A percentile compares a stretch with the other conserved stretches of the same genome.
These are phyloP conservation scores for Cyprinella venusta DNA, from an alignment of 2,797 vertebrate genomes.

Conservation along the genomic window DNA sequence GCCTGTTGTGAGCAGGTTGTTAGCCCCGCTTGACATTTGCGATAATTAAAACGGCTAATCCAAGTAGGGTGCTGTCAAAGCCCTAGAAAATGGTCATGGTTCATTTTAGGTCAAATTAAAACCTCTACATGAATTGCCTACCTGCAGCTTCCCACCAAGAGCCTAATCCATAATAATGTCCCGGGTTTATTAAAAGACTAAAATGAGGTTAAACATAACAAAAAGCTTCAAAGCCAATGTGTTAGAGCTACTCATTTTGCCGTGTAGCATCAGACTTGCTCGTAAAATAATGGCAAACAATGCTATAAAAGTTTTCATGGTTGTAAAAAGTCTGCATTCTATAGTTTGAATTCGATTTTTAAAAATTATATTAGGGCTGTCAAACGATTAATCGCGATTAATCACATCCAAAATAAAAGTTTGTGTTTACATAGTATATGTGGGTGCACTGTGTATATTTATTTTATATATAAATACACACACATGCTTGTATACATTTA, in stretches of 20 bases:
- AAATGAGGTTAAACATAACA: slow-evolving; percentile 47
- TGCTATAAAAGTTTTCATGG: not conserved
- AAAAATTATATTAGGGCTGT: too few species aligned
- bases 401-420: too few species aligned
- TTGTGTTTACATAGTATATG: too few species aligned
- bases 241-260: not conserved
- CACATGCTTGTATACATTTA: too few species aligned
- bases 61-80: slow-evolving; percentile 39
- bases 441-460: too few species aligned
- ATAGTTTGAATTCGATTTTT: not conserved
- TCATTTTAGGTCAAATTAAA: slow-evolving; percentile 58
- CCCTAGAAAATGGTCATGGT: slow-evolving; percentile 42
- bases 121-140: slow-evolving; percentile 52
- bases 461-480: too few species aligned
- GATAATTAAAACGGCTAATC: slow-evolving; percentile 63
- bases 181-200: slow-evolving; percentile 52
- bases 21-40: slow-evolving; percentile 59
- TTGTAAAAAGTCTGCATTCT: not conserved
- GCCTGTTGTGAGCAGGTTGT: slow-evolving; percentile 51
- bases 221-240: slow-evolving; percentile 5
- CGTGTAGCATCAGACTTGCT: not conserved
- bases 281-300: not conserved
- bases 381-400: too few species aligned
- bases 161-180: slow-evolving; percentile 54
- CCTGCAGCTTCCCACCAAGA: slow-evolving; percentile 60